Conservation (phyloP, 1,140 invertebrate species). For the Onthophagus taurus region DNA sequence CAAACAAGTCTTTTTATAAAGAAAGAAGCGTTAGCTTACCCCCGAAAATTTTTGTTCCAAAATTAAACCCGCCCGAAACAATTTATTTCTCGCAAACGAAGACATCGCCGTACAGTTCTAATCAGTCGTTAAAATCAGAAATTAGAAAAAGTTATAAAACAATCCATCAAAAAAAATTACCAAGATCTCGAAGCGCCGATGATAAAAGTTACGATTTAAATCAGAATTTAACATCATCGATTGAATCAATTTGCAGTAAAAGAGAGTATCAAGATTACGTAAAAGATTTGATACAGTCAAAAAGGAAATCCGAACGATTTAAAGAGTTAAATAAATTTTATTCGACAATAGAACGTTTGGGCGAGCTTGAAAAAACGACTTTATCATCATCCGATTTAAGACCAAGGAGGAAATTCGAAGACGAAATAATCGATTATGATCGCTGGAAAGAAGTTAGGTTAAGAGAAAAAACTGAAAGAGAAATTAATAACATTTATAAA, state of each 20-base stretch:
- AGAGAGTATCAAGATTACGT: conserved; percentile 62
- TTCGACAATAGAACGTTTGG: conserved; percentile 73
- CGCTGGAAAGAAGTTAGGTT: conserved; percentile 70
- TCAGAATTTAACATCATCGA: background rate
- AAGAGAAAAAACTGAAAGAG: conserved; percentile 73
- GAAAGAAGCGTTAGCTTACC: conserved; percentile 45
- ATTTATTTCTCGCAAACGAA: conserved; percentile 6
- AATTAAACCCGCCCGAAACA: background rate
- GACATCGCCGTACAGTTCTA: conserved; percentile 17
- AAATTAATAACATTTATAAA: conserved; percentile 64
- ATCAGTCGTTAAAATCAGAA: conserved; percentile 34
- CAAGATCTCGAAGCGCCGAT: conserved; percentile 51
- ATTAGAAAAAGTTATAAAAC: conserved; percentile 1
- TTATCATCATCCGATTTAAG: conserved; percentile 59
- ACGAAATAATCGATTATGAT: conserved; percentile 78
- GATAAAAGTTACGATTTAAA: conserved; percentile 37
- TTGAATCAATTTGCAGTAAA: conserved; percentile 24
- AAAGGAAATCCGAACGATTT: conserved; percentile 69
- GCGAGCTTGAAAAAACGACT: conserved; percentile 67
- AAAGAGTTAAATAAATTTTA: conserved; percentile 80
- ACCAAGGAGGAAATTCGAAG: conserved; percentile 58
- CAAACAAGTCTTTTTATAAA: conserved; percentile 28
- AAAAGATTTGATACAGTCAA: conserved; percentile 59
- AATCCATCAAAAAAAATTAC: conserved; percentile 7
- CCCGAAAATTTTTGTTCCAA: conserved; percentile 33